Evolutionary conservation across 2,113 vertebrate genomes (phyloP).

Genomic region (Rutilus rutilus): DNA sequence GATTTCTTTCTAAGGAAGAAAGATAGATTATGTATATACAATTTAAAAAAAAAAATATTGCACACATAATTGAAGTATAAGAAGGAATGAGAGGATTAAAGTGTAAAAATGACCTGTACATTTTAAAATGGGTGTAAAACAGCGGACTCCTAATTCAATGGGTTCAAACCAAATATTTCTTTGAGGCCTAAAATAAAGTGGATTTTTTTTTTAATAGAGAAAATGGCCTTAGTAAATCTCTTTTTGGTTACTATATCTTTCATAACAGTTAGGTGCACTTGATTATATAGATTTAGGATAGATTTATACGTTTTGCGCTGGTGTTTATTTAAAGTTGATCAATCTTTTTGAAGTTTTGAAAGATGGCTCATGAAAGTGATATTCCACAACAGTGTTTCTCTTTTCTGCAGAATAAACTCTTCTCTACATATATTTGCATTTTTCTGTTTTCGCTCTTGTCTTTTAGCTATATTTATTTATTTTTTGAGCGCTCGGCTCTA

Average conservation of each 20-base stretch:
- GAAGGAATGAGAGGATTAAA: not conserved
- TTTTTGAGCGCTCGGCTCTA: not conserved
- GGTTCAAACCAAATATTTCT: not conserved
- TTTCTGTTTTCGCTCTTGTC: not conserved
- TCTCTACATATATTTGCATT: conserved; percentile 19
- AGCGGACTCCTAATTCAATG: not conserved
- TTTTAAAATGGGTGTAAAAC: conserved; percentile 9
- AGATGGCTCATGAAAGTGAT: conserved; percentile 6
- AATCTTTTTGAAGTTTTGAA: conserved; percentile 24
- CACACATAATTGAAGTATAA: not conserved
- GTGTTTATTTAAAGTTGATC: conserved; percentile 8
- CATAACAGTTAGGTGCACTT: conserved; percentile 15
- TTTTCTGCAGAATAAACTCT: conserved; percentile 47
- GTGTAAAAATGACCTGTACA: conserved; percentile 32
- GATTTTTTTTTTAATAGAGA: not conserved
- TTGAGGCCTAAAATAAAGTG: conserved; percentile 17
- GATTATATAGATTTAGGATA: conserved; percentile 3
- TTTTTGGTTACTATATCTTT: conserved; percentile 1
- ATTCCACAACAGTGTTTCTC: conserved; percentile 43
- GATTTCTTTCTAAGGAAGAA: conserved; percentile 3
- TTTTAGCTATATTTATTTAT: not conserved
- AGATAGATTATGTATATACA: conserved; percentile 16
- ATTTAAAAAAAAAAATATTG: not conserved
- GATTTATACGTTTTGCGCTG: conserved; percentile 13
- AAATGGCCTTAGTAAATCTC: conserved; percentile 8